Conservation (phyloP, 2,888 invertebrate species). For the Lampropteryx suffumata region DNA sequence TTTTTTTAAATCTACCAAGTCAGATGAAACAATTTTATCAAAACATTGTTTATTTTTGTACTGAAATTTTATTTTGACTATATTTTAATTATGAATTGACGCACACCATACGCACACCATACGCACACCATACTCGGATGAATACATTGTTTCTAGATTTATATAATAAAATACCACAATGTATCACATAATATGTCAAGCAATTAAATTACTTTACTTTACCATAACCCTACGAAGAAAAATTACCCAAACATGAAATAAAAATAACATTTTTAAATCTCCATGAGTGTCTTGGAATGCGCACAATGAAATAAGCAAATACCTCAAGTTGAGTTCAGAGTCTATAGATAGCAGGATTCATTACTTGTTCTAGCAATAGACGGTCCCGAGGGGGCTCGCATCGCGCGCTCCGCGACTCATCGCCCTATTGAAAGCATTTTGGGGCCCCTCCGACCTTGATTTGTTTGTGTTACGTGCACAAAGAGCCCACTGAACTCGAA, state of each 20-base stretch:
- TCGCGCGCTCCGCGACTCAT: conserved; percentile 21
- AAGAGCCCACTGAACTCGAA: conserved; percentile 8
- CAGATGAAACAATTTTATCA: too few relatives aligned
- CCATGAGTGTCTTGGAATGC: conserved; percentile 3
- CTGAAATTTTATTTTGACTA: too few relatives aligned
- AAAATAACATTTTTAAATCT: neutral
- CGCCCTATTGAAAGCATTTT: conserved; percentile 11
- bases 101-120: too few relatives aligned
- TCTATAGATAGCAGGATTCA: conserved; percentile 26
- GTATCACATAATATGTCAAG: too few relatives aligned
- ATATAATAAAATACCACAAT: too few relatives aligned
- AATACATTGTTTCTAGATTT: too few relatives aligned
- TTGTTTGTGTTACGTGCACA: conserved; percentile 18
- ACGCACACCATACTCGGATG: too few relatives aligned
- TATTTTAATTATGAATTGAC: too few relatives aligned
- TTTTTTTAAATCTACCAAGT: too few relatives aligned
- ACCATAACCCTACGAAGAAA: neutral
- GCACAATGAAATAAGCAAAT: conserved; percentile 22
- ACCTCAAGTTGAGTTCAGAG: neutral
- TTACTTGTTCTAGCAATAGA: conserved; percentile 5
- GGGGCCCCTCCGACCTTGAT: conserved; percentile 22
- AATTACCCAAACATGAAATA: neutral
- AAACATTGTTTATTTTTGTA: too few relatives aligned
- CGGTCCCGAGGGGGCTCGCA: conserved; percentile 2
- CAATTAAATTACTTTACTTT: too few relatives aligned